phyloP scores from a whole-genome alignment of 2,797 vertebrate species.

The Smutsia temminckii region DNA sequence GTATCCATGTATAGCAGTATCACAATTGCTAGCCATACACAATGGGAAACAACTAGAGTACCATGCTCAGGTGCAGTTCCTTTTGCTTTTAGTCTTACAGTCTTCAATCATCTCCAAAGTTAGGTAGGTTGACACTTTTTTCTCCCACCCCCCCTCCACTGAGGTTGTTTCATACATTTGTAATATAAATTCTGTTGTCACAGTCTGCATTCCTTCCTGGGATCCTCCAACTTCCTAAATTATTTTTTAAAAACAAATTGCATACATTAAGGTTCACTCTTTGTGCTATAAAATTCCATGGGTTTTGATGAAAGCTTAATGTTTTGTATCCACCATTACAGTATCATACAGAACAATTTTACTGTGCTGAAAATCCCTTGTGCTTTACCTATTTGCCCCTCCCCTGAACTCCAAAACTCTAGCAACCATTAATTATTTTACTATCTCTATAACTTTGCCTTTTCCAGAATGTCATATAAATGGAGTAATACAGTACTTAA shows the following conservation, averaged over 20 bases:
- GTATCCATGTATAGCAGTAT: not conserved
- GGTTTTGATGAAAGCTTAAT: not conserved
- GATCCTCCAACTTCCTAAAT: not conserved
- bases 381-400: not conserved
- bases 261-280: not conserved
- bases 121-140: not conserved
- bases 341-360: not conserved
- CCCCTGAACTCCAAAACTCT: not conserved
- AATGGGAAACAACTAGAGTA: not conserved
- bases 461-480: conserved; percentile 7
- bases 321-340: not conserved
- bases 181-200: not conserved
- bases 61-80: not conserved
- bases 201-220: not conserved
- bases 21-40: not conserved
- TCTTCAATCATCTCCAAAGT: not conserved
- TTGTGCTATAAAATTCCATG: not conserved
- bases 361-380: not conserved
- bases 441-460: not conserved
- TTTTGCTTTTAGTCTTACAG: not conserved
- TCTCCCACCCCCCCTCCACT: not conserved
- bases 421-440: not conserved
- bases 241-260: not conserved
- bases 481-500: not conserved
- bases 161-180: not conserved